Base-by-base conservation (phyloP, 2,113 vertebrate genomes). In the Tragelaphus buxtoni region DNA sequence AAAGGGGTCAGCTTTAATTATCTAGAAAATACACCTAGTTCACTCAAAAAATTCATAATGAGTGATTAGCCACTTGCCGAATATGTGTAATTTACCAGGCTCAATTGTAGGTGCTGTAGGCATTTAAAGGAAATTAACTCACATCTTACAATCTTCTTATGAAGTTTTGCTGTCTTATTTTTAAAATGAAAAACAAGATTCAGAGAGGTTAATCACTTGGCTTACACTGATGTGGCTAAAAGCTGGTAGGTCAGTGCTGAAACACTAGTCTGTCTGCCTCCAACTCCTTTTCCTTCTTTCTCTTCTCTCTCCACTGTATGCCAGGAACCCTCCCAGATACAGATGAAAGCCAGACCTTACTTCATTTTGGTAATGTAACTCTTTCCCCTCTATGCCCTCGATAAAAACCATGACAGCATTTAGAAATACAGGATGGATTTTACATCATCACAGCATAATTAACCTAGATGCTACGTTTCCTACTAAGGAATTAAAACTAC, bases 241-340 rank as follows among this genome's bases (percentile, higher is more conserved):
- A 55, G 17, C 1, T 7, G 13, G 11, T 6, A 28, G 32, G 5
- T 51, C 11, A 32, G 16, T 7, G 3, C 1, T 13, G 45, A 49
- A 28, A 13, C 14, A 3, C 5, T 6, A 24, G 24, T 51, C 39
- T 69, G 28, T 8, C 81, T 56, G 9, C 35, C 9, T 5, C 35
- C 35, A 7, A 5, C 0, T 0, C 26, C 47, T n/a, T 8, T 26
- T 7, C 26, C 12, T 22, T 51, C 49, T 14, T 4, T n/a, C 10
- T 12, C 9, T 20, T 17, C 18, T 42, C 9, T 63, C 45, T 84
- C 32, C 3, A 5, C n/a, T 8, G 1, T 9, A 30, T 56, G 30
- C 42, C 35, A 45, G 39, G 55, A 53, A 9, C 26, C 47, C 49
- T 47, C 74, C 39, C 2, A 4, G 24, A 45, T 47, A 7, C 10